These are phyloP conservation scores for Esox lucius DNA, from an alignment of 2,797 vertebrate species.

Conservation along the genomic window DNA sequence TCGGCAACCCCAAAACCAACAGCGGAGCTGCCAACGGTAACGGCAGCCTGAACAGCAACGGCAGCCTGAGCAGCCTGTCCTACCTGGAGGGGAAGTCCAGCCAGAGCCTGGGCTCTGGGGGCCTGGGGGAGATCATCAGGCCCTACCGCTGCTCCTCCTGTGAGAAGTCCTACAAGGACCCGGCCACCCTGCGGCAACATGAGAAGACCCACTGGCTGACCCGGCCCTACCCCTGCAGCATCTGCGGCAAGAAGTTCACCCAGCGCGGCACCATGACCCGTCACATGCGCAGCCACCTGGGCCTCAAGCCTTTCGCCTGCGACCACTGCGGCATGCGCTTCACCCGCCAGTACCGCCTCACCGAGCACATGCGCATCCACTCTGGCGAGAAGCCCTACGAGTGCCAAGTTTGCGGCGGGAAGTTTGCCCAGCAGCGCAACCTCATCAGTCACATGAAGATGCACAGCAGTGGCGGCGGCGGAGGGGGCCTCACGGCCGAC, in stretches of 20 bases:
- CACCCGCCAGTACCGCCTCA: conserved; percentile 98
- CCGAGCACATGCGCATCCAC: conserved; percentile 99
- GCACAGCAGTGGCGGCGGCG: conserved; percentile 85
- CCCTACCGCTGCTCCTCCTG: conserved; percentile 95
- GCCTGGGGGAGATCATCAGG: conserved; percentile 88
- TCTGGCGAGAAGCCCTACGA: conserved; percentile 98
- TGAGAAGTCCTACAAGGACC: conserved; percentile 98
- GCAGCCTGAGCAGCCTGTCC: conserved; percentile 73
- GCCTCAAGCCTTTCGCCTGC: conserved; percentile 97
- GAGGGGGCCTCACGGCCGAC: conserved; percentile 75
- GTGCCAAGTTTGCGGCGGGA: conserved; percentile 97
- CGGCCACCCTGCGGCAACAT: conserved; percentile 94
- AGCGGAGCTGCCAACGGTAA: conserved; percentile 63
- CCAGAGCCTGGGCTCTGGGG: conserved; percentile 75
- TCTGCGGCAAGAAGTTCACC: conserved; percentile 99
- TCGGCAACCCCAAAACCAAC: conserved; percentile 58
- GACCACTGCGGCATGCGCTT: conserved; percentile 99
- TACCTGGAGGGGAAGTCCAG: conserved; percentile 75
- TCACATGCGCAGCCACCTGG: conserved; percentile 98
- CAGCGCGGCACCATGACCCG: conserved; percentile 99
- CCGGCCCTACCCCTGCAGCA: conserved; percentile 96
- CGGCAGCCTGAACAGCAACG: conserved; percentile 36
- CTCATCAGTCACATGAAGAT: conserved; percentile 99
- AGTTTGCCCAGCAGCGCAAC: conserved; percentile 99
- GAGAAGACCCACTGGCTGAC: conserved; percentile 99